A percentile compares a stretch with the other conserved stretches of the same genome.
Conservation (phyloP, 2,113 vertebrate species). For the Tiliqua scincoides region DNA sequence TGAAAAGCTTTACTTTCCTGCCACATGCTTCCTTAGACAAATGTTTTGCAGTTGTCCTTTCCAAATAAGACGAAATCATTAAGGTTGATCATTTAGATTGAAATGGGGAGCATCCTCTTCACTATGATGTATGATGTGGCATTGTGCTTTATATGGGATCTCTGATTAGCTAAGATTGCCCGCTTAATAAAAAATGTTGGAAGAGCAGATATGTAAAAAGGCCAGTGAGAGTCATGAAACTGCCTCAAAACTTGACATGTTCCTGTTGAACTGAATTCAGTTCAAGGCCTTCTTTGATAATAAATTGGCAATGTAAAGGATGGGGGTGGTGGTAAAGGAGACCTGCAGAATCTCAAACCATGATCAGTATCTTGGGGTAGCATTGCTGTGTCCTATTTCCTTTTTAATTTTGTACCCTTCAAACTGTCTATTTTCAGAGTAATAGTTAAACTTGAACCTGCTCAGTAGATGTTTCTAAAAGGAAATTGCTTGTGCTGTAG, state of each 20-base stretch:
- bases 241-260: not conserved
- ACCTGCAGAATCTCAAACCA: fast-evolving
- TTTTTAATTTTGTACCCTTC: fast-evolving
- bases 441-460: fast-evolving
- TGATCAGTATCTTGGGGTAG: fast-evolving
- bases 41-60: no score
- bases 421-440: not conserved
- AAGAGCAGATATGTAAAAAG: no score
- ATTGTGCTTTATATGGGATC: no score
- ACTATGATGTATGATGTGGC: no score
- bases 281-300: not conserved
- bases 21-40: no score
- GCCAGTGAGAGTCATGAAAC: no score
- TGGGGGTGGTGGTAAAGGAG: not conserved
- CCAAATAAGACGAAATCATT: no score
- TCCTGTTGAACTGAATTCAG: not conserved
- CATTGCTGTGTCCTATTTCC: fast-evolving
- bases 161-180: no score
- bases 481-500: not conserved
- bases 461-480: not conserved
- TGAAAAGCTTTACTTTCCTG: no score
- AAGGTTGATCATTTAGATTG: no score
- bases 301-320: not conserved
- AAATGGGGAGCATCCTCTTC: no score
- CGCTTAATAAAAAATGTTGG: no score